These are phyloP conservation scores for Tenthredo amoena DNA, from an alignment of 2,888 invertebrate species.

Conservation along the genomic window DNA sequence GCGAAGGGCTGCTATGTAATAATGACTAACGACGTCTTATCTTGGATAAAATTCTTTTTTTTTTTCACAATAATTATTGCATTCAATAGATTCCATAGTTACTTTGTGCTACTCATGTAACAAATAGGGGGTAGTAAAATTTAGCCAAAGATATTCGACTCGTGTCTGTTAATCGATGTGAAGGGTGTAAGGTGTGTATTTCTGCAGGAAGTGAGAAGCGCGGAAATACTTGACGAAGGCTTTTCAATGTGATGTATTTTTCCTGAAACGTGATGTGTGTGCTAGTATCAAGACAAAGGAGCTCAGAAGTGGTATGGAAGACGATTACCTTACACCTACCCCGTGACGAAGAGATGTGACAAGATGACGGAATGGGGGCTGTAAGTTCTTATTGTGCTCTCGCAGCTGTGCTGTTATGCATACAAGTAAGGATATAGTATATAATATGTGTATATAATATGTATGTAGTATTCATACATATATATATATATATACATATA, in stretches of 20 bases:
- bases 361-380: slow-evolving; percentile 19
- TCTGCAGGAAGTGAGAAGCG: background rate
- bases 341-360: background rate
- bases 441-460: no score
- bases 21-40: background rate
- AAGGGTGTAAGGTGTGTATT: background rate
- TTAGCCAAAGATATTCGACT: background rate
- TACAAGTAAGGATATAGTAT: background rate
- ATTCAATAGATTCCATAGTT: background rate
- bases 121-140: background rate
- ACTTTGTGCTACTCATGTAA: background rate
- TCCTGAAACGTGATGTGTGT: background rate
- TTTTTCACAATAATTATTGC: background rate
- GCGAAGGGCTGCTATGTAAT: background rate
- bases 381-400: background rate
- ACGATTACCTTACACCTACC: slow-evolving; percentile 1
- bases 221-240: background rate
- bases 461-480: no score
- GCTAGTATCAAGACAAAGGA: background rate
- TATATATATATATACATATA: no score
- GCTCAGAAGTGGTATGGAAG: background rate
- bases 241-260: background rate
- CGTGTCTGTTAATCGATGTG: slow-evolving; percentile 1
- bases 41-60: background rate
- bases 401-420: background rate